Conservation (phyloP, 2,888 invertebrate genomes). For the Dynastes hyllus region DNA sequence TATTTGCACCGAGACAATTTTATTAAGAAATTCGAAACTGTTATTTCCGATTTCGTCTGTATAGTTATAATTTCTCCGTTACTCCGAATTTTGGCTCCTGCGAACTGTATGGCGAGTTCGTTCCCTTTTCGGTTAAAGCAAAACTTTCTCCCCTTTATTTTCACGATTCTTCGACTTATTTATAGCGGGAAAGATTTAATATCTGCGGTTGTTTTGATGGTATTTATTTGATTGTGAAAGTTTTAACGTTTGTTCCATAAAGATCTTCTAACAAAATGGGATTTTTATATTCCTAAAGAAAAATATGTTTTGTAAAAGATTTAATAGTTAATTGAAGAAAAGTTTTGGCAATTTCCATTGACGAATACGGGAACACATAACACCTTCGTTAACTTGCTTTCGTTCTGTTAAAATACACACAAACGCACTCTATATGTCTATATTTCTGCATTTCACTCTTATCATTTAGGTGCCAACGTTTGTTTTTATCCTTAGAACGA, state of each 20-base stretch:
- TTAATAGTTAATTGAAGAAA: not conserved
- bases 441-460: too few species aligned
- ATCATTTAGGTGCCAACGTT: too few species aligned
- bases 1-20: constrained; percentile 39
- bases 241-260: constrained; percentile 9
- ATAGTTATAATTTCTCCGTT: constrained; percentile 29
- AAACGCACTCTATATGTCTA: too few species aligned
- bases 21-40: constrained; percentile 41
- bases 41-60: constrained; percentile 41
- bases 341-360: too few species aligned
- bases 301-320: not conserved
- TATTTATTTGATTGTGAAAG: constrained; percentile 25
- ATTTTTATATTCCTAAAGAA: not conserved
- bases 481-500: too few species aligned
- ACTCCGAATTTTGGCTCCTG: constrained; percentile 7
- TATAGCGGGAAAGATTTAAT: constrained; percentile 2
- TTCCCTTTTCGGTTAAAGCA: not conserved
- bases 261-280: not conserved
- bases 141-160: too few species aligned
- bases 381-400: too few species aligned
- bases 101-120: constrained; percentile 8
- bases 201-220: not conserved
- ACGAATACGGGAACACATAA: too few species aligned
- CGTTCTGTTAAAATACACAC: too few species aligned
- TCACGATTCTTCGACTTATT: not conserved